phyloP scores from a whole-genome alignment of 2,797 vertebrate species.

The Acipenser oxyrinchus region DNA sequence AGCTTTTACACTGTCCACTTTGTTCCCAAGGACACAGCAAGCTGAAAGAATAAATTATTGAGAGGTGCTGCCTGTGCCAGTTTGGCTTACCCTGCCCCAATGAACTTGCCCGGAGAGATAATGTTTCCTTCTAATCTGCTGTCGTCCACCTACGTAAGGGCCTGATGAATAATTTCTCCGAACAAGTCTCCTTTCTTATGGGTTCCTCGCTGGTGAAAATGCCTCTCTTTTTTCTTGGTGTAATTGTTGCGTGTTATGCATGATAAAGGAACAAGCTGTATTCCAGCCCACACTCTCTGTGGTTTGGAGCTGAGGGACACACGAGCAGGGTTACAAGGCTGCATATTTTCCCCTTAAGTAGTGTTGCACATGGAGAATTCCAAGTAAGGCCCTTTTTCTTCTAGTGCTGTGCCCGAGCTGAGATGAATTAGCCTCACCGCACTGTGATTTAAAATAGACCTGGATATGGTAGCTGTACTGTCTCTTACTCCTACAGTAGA shows the following conservation, averaged over 20 bases:
- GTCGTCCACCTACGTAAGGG: conserved; percentile 66
- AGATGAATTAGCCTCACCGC: background rate
- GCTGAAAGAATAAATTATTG: conserved; percentile 69
- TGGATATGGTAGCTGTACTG: too few species aligned
- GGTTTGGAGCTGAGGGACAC: conserved; percentile 9
- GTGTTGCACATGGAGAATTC: background rate
- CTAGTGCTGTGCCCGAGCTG: background rate
- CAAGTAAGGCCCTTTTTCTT: conserved; percentile 1
- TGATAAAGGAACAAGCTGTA: conserved; percentile 29
- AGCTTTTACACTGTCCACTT: conserved; percentile 58
- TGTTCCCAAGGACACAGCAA: conserved; percentile 66
- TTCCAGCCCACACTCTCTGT: conserved; percentile 37
- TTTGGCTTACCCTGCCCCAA: conserved; percentile 47
- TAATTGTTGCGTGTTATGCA: conserved; percentile 35
- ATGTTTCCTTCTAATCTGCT: conserved; percentile 79
- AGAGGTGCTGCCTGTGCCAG: conserved; percentile 50
- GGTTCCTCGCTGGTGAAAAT: conserved; percentile 22
- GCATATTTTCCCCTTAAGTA: conserved; percentile 9
- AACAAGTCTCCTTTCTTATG: conserved; percentile 62
- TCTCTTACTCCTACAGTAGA: too few species aligned
- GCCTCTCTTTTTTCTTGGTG: conserved; percentile 30
- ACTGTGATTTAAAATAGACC: background rate
- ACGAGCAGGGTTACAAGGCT: conserved; percentile 17
- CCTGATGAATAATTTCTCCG: conserved; percentile 58
- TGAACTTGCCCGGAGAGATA: conserved; percentile 71